Evolutionary conservation across 2,888 invertebrate genomes (phyloP).

Genomic region (Cataglyphis livida): DNA sequence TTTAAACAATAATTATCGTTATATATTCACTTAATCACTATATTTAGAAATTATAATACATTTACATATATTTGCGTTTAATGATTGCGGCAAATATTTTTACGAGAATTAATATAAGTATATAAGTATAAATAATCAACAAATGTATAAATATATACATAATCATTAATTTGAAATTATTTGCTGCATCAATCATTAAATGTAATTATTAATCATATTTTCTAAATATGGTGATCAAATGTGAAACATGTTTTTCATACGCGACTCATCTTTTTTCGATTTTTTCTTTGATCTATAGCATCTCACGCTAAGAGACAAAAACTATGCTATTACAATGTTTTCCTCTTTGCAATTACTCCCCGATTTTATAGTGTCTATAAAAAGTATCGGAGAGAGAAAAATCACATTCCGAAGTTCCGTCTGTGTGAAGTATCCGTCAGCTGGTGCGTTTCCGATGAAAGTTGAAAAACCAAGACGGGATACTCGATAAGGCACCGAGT

Average conservation of each 20-base stretch:
- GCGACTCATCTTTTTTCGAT: background rate
- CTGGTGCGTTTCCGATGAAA: conserved; percentile 33
- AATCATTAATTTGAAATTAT: background rate
- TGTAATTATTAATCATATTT: background rate
- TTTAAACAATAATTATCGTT: background rate
- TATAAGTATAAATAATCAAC: too few relatives aligned
- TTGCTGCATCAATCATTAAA: background rate
- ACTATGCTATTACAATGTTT: conserved; percentile 36
- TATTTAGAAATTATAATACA: background rate
- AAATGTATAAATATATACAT: too few relatives aligned
- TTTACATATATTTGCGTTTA: too few relatives aligned
- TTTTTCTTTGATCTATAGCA: conserved; percentile 8
- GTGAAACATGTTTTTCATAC: conserved; percentile 3
- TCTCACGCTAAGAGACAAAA: conserved; percentile 14
- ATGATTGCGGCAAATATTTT: too few relatives aligned
- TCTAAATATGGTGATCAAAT: background rate
- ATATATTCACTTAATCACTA: background rate
- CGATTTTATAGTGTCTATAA: conserved; percentile 26
- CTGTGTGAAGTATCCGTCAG: conserved; percentile 34
- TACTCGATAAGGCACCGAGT: conserved; percentile 53
- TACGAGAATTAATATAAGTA: too few relatives aligned
- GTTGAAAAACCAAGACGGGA: conserved; percentile 28
- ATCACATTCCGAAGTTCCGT: conserved; percentile 22
- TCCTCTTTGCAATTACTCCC: conserved; percentile 12
- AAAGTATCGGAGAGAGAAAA: conserved; percentile 20